Evolutionary conservation across 1,140 invertebrate genomes (phyloP).

Genomic region (Megathymus violae): DNA sequence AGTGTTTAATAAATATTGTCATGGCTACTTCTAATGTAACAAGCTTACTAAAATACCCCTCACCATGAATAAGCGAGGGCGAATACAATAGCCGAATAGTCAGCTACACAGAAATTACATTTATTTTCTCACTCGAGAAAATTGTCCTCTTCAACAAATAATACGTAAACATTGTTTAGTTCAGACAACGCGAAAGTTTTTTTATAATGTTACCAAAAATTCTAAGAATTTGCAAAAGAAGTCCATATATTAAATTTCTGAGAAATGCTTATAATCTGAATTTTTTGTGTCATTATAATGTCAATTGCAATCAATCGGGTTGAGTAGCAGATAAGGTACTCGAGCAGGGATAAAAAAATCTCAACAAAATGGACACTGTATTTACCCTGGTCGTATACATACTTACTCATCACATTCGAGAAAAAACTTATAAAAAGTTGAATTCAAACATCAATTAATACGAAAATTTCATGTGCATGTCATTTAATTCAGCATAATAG

Average conservation of each 20-base stretch:
- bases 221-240: not conserved
- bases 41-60: not conserved
- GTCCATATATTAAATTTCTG: too few species aligned
- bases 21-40: too few species aligned
- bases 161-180: conserved; percentile 1
- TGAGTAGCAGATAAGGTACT: too few species aligned
- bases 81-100: conserved; percentile 6
- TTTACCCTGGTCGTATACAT: too few species aligned
- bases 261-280: not conserved
- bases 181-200: not conserved
- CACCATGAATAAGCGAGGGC: conserved; percentile 1
- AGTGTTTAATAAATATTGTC: too few species aligned
- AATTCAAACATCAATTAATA: not conserved
- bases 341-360: too few species aligned
- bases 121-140: conserved; percentile 6
- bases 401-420: too few species aligned
- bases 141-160: not conserved
- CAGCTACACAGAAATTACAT: conserved; percentile 3
- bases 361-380: too few species aligned
- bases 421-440: too few species aligned
- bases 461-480: not conserved
- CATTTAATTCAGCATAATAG: conserved; percentile 1
- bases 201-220: not conserved
- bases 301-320: too few species aligned
- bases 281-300: too few species aligned